Evolutionary conservation across 2,888 invertebrate genomes (phyloP), one percentile per base, ranked within the genome.

Genomic region (Scelioninae gen. 1): DNA sequence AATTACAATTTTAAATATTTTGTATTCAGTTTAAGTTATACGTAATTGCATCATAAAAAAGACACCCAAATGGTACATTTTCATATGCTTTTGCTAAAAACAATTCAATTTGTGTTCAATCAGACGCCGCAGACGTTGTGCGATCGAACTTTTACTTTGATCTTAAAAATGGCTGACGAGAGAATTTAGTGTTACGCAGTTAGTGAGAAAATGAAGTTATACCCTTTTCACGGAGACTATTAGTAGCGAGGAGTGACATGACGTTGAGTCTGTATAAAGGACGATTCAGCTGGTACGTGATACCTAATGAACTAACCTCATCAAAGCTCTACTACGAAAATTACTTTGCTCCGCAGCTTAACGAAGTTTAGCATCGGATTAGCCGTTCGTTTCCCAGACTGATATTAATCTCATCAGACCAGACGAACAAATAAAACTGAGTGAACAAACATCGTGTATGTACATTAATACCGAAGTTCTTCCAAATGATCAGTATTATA

Each of bases 401-500:
- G 83, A 85, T 86, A 85, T 86, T 86, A 87, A 89, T 85, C 72
- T 78, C 80, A 88, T 87, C 86, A 45, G 32, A n/a, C 66, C 84
- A 65, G 84, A 85, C 84, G 84, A 86, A 86, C n/a, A n/a, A n/a
- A n/a, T n/a, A n/a, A n/a, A n/a, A n/a, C n/a, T n/a, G n/a, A n/a
- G n/a, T n/a, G n/a, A n/a, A n/a, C n/a, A n/a, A n/a, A n/a, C n/a
- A n/a, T n/a, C n/a, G n/a, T n/a, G n/a, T n/a, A n/a, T n/a, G n/a
- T n/a, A n/a, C n/a, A n/a, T n/a, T n/a, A n/a, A n/a, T n/a, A n/a
- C n/a, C n/a, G n/a, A n/a, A n/a, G n/a, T n/a, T n/a, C n/a, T n/a
- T n/a, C n/a, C n/a, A n/a, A n/a, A n/a, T n/a, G n/a, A n/a, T n/a
- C n/a, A n/a, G n/a, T n/a, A n/a, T n/a, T n/a, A n/a, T n/a, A n/a